Base-by-base conservation (phyloP, 2,797 vertebrate species). In the Oryzias sinensis region DNA sequence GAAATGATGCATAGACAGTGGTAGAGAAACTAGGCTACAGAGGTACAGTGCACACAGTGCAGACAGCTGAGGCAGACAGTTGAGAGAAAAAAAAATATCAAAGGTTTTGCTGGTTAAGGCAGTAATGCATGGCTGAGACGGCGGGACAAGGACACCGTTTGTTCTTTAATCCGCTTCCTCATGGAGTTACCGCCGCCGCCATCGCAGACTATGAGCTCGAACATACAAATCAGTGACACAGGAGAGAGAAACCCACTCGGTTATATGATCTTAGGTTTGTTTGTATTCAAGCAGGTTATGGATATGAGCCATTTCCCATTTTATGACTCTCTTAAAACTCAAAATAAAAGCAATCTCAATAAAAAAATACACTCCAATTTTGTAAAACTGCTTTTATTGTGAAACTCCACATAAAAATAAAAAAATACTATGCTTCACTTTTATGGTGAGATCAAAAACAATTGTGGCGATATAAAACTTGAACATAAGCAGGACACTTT, bases 121-220 rank as follows among this genome's bases (percentile, higher is more conserved):
- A 6, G 47, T 27, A 43, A 25, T 16, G 72, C 59, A 45, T 3
- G 17, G 53, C 46, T 33, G 61, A 60, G 52, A 69, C 5, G 45
- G 24, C 58, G 13, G 57, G 52, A 79, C 76, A 84, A 77, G 73
- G 70, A 74, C n/a, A 4, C 43, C 0, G 41, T 75, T 86, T 89
- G 78, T 83, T 73, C 73, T 62, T 62, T 76, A 79, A 82, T 81
- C 80, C 48, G 17, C 55, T 72, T 14, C 55, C 57, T 80, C 63
- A 59, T 70, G 60, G 45, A 64, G 56, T 65, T 72, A 66, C 68
- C 0, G 45, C 3, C 1, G 48, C 40, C 25, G 59, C 48, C 48
- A 37, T 80, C 75, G 79, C 69, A 81, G 42, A 55, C 53, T 50
- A 40, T 33, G 53, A 27, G 50, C 75, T 50, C 52, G 13, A 4